phyloP scores from a whole-genome alignment of 2,888 invertebrate species.

The Harpalus rubripes region DNA sequence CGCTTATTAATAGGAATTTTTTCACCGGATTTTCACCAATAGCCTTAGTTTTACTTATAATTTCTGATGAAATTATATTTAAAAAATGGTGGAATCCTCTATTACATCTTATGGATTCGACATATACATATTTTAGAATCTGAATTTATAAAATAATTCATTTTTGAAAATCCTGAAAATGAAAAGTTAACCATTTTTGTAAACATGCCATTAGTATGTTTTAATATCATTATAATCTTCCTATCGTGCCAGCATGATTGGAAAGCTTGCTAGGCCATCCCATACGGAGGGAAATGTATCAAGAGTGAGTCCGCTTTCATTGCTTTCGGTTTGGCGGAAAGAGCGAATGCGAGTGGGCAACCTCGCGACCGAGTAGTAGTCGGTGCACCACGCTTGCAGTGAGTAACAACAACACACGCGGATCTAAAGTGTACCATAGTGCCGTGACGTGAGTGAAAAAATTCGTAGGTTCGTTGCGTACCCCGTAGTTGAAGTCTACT shows the following conservation, averaged over 20 bases:
- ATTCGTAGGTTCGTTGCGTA: no score
- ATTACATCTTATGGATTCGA: no score
- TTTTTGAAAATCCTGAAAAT: no score
- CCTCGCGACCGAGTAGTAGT: slow-evolving; percentile 12
- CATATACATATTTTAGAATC: no score
- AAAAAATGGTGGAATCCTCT: no score
- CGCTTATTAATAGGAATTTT: no score
- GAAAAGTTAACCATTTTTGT: no score
- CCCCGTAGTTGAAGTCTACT: no score
- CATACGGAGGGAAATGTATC: slow-evolving; percentile 64
- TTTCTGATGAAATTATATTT: no score
- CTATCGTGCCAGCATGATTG: slow-evolving; percentile 21
- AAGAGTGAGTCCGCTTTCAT: slow-evolving; percentile 63
- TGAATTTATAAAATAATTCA: no score
- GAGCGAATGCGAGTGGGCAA: slow-evolving; percentile 17
- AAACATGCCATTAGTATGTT: not conserved
- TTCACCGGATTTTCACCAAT: no score
- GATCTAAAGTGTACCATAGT: slow-evolving; percentile 31
- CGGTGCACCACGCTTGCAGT: slow-evolving; percentile 24
- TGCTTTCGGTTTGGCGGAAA: slow-evolving; percentile 59
- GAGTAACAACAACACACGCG: slow-evolving; percentile 7
- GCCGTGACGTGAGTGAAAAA: slow-evolving; percentile 8
- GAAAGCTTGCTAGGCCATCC: slow-evolving; percentile 49
- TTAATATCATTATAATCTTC: not conserved
- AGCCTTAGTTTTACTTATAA: no score